phyloP scores from a whole-genome alignment of 1,140 invertebrate genomes.

The Planococcus citri region DNA sequence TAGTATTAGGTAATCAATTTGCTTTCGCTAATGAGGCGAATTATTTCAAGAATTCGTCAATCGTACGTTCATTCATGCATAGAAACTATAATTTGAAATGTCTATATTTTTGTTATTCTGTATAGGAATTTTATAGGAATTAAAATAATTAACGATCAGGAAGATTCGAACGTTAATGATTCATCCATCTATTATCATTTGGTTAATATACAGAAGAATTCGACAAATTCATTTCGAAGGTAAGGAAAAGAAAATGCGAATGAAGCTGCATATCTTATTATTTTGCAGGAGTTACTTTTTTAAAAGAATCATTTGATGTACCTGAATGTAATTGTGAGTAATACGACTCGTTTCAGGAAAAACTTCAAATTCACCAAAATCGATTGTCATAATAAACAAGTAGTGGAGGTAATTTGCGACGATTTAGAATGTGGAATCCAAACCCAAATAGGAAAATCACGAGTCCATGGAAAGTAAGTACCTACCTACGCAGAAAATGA shows the following conservation, averaged over 20 bases:
- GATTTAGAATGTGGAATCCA: constrained; percentile 59
- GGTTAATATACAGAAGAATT: constrained; percentile 16
- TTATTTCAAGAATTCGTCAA: too few species aligned
- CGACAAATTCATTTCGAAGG: constrained; percentile 14
- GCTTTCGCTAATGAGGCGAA: too few species aligned
- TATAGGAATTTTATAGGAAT: constrained; percentile 13
- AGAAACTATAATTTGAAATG: not conserved
- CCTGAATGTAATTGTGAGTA: too few species aligned
- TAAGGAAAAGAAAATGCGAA: constrained; percentile 9
- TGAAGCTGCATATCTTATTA: not conserved
- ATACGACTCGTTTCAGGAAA: constrained; percentile 12
- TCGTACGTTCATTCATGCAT: not conserved
- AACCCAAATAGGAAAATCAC: constrained; percentile 41
- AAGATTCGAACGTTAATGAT: not conserved
- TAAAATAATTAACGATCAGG: not conserved
- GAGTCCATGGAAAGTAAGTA: constrained; percentile 48
- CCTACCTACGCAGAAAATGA: too few species aligned
- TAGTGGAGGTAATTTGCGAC: constrained; percentile 53
- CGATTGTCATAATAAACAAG: constrained; percentile 45
- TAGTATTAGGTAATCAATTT: too few species aligned
- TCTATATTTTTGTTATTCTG: not conserved
- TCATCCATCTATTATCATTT: constrained; percentile 21
- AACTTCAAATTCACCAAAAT: constrained; percentile 39
- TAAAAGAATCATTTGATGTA: too few species aligned
- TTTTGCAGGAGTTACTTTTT: not conserved